Conservation (phyloP, 2,888 invertebrate genomes). For the Drosophila kanekoi region DNA sequence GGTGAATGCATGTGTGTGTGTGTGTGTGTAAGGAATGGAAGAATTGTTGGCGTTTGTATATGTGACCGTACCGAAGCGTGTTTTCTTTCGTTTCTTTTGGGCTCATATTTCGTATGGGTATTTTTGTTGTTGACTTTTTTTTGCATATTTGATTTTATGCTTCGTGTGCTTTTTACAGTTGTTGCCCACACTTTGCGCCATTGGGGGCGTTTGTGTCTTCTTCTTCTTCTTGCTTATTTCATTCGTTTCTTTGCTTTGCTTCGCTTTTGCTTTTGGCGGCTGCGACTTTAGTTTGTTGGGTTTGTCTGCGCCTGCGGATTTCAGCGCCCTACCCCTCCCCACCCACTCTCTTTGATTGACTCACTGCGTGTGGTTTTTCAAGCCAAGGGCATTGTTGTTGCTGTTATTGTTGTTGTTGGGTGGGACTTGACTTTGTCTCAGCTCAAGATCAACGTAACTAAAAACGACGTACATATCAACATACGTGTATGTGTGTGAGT, state of each 20-base stretch:
- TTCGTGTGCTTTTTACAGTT: slow-evolving; percentile 79
- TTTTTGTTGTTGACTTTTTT: slow-evolving; percentile 45
- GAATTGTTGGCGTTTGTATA: slow-evolving; percentile 23
- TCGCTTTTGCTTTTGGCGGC: slow-evolving; percentile 13
- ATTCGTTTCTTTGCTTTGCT: slow-evolving; percentile 27
- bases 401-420: slow-evolving; percentile 29
- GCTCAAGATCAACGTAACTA: slow-evolving; percentile 58
- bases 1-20: slow-evolving; percentile 1
- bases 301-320: slow-evolving; percentile 28
- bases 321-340: not conserved
- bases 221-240: slow-evolving; percentile 10
- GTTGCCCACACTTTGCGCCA: slow-evolving; percentile 62
- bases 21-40: slow-evolving; percentile 34
- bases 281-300: slow-evolving; percentile 37
- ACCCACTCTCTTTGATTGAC: slow-evolving; percentile 29
- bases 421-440: slow-evolving; percentile 62
- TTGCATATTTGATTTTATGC: slow-evolving; percentile 78
- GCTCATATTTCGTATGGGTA: slow-evolving; percentile 73
- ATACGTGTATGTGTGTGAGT: not conserved
- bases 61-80: slow-evolving; percentile 41
- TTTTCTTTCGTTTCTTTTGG: slow-evolving; percentile 63
- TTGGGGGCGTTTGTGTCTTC: slow-evolving; percentile 70
- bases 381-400: slow-evolving; percentile 66
- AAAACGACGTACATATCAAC: slow-evolving; percentile 5
- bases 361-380: slow-evolving; percentile 72